phyloP scores from a whole-genome alignment of 2,888 invertebrate genomes.

The Lycaena phlaeas region DNA sequence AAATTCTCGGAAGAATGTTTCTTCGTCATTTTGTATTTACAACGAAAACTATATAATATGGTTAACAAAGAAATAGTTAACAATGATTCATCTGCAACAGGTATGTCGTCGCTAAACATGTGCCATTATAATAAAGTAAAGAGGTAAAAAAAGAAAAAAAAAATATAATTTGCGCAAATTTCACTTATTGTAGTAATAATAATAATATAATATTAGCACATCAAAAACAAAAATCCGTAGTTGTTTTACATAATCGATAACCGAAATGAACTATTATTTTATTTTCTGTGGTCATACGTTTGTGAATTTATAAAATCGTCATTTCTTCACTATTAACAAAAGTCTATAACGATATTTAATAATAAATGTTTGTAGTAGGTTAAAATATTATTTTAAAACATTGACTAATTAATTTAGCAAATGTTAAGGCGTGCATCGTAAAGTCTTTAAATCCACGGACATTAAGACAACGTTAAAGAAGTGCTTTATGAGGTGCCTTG shows the following conservation, averaged over 20 bases:
- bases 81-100: neutral
- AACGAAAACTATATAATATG: neutral
- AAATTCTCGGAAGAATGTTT: neutral
- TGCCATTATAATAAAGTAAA: neutral
- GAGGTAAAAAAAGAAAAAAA: too few relatives aligned
- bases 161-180: too few relatives aligned
- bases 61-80: neutral
- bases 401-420: neutral
- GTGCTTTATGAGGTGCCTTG: slow-evolving; percentile 9
- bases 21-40: neutral
- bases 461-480: slow-evolving; percentile 6
- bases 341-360: too few relatives aligned
- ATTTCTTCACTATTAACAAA: too few relatives aligned
- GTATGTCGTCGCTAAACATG: neutral
- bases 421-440: neutral
- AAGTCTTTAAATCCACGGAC: slow-evolving; percentile 5
- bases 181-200: too few relatives aligned
- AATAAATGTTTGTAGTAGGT: too few relatives aligned
- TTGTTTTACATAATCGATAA: too few relatives aligned
- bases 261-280: neutral
- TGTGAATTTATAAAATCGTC: too few relatives aligned
- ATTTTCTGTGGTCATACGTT: too few relatives aligned
- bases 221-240: too few relatives aligned
- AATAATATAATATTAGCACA: too few relatives aligned
- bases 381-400: too few relatives aligned